Percentiles rank a stretch among this genome's conserved stretches.
These are phyloP conservation scores for Antidorcas marsupialis DNA, from an alignment of 2,113 vertebrate species.

Conservation along the genomic window DNA sequence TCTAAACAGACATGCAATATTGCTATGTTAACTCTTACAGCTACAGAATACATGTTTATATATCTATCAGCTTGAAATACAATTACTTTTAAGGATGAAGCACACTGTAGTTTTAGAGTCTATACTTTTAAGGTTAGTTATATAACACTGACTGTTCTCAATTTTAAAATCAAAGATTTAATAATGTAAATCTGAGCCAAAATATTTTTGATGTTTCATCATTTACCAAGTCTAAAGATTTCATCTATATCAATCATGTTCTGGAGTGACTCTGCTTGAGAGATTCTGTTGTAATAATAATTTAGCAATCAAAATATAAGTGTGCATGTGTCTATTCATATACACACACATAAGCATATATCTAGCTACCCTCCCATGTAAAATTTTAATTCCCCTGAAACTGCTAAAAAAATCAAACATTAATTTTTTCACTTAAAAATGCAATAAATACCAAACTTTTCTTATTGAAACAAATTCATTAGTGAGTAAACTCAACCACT, in stretches of 20 bases:
- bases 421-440: background rate
- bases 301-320: background rate
- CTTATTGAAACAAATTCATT: background rate
- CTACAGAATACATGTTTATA: background rate
- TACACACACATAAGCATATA: background rate
- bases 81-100: conserved; percentile 12
- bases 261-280: background rate
- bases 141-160: background rate
- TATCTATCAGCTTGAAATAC: background rate
- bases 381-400: background rate
- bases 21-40: background rate
- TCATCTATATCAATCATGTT: background rate
- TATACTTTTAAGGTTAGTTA: background rate
- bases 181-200: background rate
- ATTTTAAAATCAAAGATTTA: conserved; percentile 16
- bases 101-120: background rate
- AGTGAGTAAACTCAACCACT: background rate
- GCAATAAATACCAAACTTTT: background rate
- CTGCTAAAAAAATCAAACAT: background rate
- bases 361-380: background rate
- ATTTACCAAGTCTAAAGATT: conserved; percentile 24
- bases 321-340: background rate
- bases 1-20: background rate
- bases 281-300: background rate
- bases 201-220: background rate